These are phyloP conservation scores for Macrochelys suwanniensis DNA, from an alignment of 2,797 vertebrate genomes.

Conservation along the genomic window DNA sequence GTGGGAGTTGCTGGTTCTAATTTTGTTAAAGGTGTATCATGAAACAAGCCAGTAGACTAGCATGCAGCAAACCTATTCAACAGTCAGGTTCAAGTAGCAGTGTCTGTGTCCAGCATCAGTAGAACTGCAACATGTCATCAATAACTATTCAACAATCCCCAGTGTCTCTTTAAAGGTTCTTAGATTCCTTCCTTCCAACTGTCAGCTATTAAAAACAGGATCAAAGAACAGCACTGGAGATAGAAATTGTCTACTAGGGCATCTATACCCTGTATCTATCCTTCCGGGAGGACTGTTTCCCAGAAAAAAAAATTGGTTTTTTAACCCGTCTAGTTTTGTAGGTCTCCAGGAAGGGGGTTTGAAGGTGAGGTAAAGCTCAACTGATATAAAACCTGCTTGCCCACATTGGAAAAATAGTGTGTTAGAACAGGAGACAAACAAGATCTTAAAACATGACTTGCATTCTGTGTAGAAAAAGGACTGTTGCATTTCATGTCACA, in stretches of 20 bases:
- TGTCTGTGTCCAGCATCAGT: too few relatives aligned
- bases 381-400: background rate
- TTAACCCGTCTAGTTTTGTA: too few relatives aligned
- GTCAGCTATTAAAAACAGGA: background rate
- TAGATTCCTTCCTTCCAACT: background rate
- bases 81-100: background rate
- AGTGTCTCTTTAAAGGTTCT: background rate
- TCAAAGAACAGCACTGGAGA: background rate
- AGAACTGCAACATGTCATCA: background rate
- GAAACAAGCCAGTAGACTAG: background rate
- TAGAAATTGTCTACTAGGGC: background rate
- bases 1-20: background rate
- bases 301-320: background rate
- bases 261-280: background rate
- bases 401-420: background rate
- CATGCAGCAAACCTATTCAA: background rate
- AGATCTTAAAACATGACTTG: background rate
- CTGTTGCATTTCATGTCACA: background rate
- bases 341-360: background rate
- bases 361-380: background rate
- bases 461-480: background rate
- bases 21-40: background rate
- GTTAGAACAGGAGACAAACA: background rate
- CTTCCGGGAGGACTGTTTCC: background rate
- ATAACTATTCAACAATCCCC: background rate